Evolutionary conservation across 2,888 invertebrate species (phyloP), one percentile per base, ranked within the genome.

Genomic region (Arctia plantaginis): DNA sequence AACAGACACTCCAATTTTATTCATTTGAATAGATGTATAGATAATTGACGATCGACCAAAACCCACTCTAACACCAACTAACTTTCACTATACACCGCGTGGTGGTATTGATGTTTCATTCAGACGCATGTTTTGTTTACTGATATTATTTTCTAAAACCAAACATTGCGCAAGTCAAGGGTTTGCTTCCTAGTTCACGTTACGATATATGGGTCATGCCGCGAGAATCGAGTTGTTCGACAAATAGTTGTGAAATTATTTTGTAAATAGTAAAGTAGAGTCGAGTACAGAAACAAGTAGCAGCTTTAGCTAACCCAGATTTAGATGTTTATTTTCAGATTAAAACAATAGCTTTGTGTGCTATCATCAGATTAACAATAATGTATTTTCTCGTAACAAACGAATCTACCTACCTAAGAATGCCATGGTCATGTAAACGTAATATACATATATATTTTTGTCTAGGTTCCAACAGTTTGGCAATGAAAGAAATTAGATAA

Each of bases 381-480:
- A 85, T 84, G 85, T 85, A 86, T 87, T 88, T 81, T 86, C 80
- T 85, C 74, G 79, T 85, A 86, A 86, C 86, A 84, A 85, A 83
- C 85, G 81, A 79, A 85, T 79, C 74, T 75, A 80, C 78, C 78
- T 76, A 82, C 79, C 74, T 87, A 88, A 90, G 89, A 92, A 90
- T 90, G 91, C 90, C 91, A 92, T 86, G 93, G 92, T 87, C 91
- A 87, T 89, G 91, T 90, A 88, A 90, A 92, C 88, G 88, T 87
- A 87, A 89, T 77, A 88, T 77, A 88, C n/a, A n/a, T n/a, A n/a
- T n/a, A n/a, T 93, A 92, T 93, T 93, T 93, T 91, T 88, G 90
- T 92, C 89, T 86, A 88, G 85, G 90, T 92, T 90, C 87, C 87
- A 89, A 90, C 88, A 90, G 88, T 90, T 90, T 91, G 90, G 90